Evolutionary conservation across 2,113 vertebrate genomes (phyloP).

Genomic region (Scartelaos histophorus): DNA sequence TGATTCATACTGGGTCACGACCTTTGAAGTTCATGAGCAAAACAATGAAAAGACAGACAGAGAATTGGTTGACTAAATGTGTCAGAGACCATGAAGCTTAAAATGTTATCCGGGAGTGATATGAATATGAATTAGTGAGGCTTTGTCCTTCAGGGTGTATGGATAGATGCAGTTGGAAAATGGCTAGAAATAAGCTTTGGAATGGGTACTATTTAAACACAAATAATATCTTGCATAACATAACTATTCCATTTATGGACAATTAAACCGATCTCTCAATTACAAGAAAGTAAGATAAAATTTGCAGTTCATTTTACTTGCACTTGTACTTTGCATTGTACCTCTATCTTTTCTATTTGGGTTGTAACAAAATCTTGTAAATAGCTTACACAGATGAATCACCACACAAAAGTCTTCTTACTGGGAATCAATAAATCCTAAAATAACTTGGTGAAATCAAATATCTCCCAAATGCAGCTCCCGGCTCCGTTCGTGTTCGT

Average conservation of each 20-base stretch:
- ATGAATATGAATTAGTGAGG: conserved; percentile 44
- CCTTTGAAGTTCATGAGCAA: conserved; percentile 30
- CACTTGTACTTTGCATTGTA: not conserved
- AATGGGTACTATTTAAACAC: not conserved
- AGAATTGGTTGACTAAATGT: conserved; percentile 22
- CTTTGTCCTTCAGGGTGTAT: conserved; percentile 35
- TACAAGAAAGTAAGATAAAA: not conserved
- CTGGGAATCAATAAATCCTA: not conserved
- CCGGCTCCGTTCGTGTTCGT: not conserved
- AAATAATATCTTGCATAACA: not conserved
- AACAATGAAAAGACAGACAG: conserved; percentile 19
- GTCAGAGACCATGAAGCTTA: conserved; percentile 23
- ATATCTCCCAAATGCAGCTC: not conserved
- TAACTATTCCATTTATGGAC: not conserved
- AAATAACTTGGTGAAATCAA: conserved; percentile 9
- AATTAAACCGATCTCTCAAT: not conserved
- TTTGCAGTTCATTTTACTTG: not conserved
- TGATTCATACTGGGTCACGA: conserved; percentile 47
- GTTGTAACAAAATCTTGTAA: not conserved
- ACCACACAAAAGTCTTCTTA: not conserved
- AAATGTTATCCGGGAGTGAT: conserved; percentile 24
- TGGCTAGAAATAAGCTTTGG: not conserved
- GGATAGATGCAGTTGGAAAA: conserved; percentile 11
- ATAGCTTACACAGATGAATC: not conserved
- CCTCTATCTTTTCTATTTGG: not conserved